Evolutionary conservation across 2,113 vertebrate genomes (phyloP).

Genomic region (Phalacrocorax carbo): DNA sequence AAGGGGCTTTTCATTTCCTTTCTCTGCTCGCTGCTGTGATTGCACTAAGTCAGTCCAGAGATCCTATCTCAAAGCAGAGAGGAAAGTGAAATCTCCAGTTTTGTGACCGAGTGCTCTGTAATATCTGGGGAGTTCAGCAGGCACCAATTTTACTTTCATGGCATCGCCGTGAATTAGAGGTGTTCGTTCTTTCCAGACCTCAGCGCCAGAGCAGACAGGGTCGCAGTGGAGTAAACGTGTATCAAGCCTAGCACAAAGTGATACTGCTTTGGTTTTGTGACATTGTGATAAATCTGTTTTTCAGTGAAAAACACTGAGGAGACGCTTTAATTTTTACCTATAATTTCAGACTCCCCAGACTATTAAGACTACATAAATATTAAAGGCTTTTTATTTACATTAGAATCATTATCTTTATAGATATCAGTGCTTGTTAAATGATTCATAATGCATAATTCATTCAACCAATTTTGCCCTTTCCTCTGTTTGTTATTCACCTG

Average conservation of each 20-base stretch:
- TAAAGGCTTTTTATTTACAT: conserved; percentile 50
- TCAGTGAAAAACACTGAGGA: neutral
- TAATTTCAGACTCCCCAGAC: neutral
- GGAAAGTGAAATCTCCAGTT: neutral
- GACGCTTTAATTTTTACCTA: neutral
- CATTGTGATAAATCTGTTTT: neutral
- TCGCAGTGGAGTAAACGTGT: neutral
- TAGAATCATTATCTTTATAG: conserved; percentile 51
- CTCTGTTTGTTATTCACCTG: conserved; percentile 42
- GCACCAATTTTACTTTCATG: neutral
- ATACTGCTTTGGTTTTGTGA: neutral
- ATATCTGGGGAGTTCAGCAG: neutral
- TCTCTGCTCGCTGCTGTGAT: neutral
- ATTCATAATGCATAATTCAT: conserved; percentile 54
- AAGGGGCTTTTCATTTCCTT: neutral
- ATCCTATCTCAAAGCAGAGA: neutral
- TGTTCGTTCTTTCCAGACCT: neutral
- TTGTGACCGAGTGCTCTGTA: neutral
- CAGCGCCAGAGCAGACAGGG: neutral
- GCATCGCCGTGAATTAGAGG: neutral
- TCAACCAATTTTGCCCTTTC: conserved; percentile 13
- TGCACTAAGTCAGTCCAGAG: neutral
- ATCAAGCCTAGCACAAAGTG: neutral
- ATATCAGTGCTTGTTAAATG: conserved; percentile 12
- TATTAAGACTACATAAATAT: conserved; percentile 52